Evolutionary conservation across 2,888 invertebrate genomes (phyloP).

Genomic region (Epinotia bilunana): DNA sequence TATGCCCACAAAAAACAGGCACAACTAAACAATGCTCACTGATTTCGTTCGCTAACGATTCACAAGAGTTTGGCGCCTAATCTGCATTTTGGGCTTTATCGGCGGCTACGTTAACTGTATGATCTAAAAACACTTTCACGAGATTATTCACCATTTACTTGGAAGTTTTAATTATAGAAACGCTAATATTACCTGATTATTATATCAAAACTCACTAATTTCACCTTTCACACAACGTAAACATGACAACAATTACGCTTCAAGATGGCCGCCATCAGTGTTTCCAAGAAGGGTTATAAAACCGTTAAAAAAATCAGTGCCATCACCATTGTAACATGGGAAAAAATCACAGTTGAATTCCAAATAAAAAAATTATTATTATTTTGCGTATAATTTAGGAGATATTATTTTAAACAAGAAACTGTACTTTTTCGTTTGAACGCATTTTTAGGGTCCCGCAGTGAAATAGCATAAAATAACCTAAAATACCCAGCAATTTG

Average conservation of each 20-base stretch:
- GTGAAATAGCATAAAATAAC: not conserved
- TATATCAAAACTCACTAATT: slow-evolving; percentile 64
- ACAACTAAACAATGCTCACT: slow-evolving; percentile 48
- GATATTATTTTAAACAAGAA: not conserved
- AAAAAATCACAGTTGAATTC: not conserved
- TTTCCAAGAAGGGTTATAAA: slow-evolving; percentile 33
- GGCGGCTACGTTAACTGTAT: not conserved
- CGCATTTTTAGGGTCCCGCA: not conserved
- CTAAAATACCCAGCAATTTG: too few species aligned
- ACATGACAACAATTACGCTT: slow-evolving; percentile 84
- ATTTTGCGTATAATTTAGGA: not conserved
- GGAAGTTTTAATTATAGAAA: slow-evolving; percentile 32
- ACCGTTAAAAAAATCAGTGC: slow-evolving; percentile 19
- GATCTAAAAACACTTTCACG: slow-evolving; percentile 13
- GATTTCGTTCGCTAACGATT: slow-evolving; percentile 59
- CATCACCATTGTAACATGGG: not conserved
- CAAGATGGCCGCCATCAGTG: slow-evolving; percentile 75
- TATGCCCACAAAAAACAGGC: slow-evolving; percentile 36
- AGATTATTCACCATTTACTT: not conserved
- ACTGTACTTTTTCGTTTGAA: not conserved
- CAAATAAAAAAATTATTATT: not conserved
- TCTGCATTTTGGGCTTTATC: slow-evolving; percentile 53
- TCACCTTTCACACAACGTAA: slow-evolving; percentile 81
- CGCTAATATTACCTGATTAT: slow-evolving; percentile 58
- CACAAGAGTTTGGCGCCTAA: slow-evolving; percentile 79